Evolutionary conservation across 2,113 vertebrate genomes (phyloP).

Genomic region (Spea bombifrons): DNA sequence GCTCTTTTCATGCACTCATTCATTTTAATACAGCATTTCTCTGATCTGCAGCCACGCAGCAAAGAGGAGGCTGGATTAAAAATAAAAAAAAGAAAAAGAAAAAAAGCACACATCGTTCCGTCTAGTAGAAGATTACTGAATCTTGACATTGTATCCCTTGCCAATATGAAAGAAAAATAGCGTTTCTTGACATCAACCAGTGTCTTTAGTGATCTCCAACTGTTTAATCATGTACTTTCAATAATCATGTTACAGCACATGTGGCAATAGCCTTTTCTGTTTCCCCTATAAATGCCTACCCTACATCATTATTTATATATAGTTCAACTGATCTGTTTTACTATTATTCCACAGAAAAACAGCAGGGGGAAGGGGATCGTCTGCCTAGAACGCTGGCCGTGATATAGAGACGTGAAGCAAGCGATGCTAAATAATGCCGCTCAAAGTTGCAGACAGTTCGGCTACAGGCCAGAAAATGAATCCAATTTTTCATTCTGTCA

Average conservation of each 20-base stretch:
- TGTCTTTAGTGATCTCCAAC: slow-evolving; percentile 34
- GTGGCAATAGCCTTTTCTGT: slow-evolving; percentile 29
- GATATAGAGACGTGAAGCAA: slow-evolving; percentile 59
- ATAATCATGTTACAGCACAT: slow-evolving; percentile 37
- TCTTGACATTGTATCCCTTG: slow-evolving; percentile 15
- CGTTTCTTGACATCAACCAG: slow-evolving; percentile 26
- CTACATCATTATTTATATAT: slow-evolving; percentile 41
- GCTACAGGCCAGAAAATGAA: slow-evolving; percentile 81
- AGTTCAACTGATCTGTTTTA: slow-evolving; percentile 53
- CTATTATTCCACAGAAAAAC: slow-evolving; percentile 57
- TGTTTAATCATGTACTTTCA: slow-evolving; percentile 39
- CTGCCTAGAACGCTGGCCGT: slow-evolving; percentile 55
- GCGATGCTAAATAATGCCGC: slow-evolving; percentile 66
- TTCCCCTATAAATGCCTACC: slow-evolving; percentile 35
- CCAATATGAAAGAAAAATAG: slow-evolving; percentile 36
- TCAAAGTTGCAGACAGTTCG: slow-evolving; percentile 75
- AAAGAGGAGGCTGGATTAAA: no score
- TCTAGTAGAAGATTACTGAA: slow-evolving; percentile 1
- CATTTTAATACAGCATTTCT: no score
- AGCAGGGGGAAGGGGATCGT: slow-evolving; percentile 37
- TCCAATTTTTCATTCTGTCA: slow-evolving; percentile 86
- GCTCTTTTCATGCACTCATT: no score
- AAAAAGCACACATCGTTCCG: neutral
- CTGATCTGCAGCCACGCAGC: neutral
- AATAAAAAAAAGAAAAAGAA: neutral